Evolutionary conservation across 2,888 invertebrate genomes (phyloP).

Genomic region (Amorpha juglandis): DNA sequence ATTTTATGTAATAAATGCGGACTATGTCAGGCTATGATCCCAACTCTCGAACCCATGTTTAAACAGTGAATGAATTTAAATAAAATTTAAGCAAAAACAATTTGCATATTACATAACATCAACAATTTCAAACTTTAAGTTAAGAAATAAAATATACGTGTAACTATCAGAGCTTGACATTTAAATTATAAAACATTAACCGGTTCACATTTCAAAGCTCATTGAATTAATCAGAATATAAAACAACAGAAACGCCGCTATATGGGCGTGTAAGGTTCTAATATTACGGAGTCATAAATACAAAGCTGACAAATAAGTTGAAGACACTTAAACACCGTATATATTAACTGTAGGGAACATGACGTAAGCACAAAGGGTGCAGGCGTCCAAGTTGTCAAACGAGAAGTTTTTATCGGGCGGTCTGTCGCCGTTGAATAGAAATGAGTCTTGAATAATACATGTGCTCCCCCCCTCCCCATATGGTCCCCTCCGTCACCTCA

Average conservation of each 20-base stretch:
- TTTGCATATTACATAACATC: constrained; percentile 1
- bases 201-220: not conserved
- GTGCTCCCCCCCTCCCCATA: constrained; percentile 45
- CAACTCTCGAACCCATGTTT: no score
- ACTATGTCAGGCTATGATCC: no score
- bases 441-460: constrained; percentile 83
- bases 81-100: not conserved
- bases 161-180: constrained; percentile 19
- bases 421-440: constrained; percentile 81
- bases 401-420: constrained; percentile 82
- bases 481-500: constrained; percentile 34
- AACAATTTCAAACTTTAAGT: constrained; percentile 2
- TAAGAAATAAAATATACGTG: not conserved
- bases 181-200: constrained; percentile 7
- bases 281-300: constrained; percentile 47
- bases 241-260: constrained; percentile 1
- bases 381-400: constrained; percentile 82
- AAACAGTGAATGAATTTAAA: not conserved
- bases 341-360: constrained; percentile 59
- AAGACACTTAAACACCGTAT: constrained; percentile 45
- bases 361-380: constrained; percentile 81
- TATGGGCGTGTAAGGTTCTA: constrained; percentile 15
- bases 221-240: constrained; percentile 17
- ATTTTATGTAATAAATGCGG: no score
- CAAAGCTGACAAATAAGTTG: constrained; percentile 58